Base-by-base conservation (phyloP, 2,888 invertebrate species). In the Chydorus sphaericus region DNA sequence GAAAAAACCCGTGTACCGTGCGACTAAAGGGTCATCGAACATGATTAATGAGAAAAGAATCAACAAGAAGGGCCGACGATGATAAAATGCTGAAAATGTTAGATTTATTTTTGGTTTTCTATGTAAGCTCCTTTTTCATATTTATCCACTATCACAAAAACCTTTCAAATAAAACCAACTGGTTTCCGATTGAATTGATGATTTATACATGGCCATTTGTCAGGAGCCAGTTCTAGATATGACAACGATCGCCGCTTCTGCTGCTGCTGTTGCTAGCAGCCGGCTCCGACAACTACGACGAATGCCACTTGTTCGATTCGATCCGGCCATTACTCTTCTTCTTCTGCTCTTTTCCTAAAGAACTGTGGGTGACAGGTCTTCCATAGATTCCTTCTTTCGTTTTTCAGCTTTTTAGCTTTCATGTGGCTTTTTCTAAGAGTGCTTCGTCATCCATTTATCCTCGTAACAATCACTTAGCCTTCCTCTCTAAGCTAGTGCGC, bases 271-370 rank as follows among this genome's bases (percentile, higher is more conserved):
- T 28, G 44, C 28, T 44, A 26, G 44, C 28, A 28, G 28, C 44
- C 44, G 23, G 28, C 28, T 44, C 44, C 44, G 44, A 44, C 44
- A n/a, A n/a, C n/a, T n/a, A n/a, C n/a, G n/a, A n/a, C n/a, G n/a
- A n/a, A n/a, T n/a, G n/a, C n/a, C 44, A 44, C 44, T 44, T 44
- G 44, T 44, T 44, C 44, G 44, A 44, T 44, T 44, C 44, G 44
- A 23, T 23, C 5, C 20, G 26, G 44, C 28, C 44, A 44, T 44
- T 44, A 44, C 26, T 44, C 44, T 44, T 44, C 44, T 44, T 44
- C n/a, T 23, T 14, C 23, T 16, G 4, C 14, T 11, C 14, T n/a
- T 44, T 44, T 44, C 39, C n/a, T n/a, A n/a, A n/a, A n/a, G n/a
- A n/a, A n/a, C n/a, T n/a, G n/a, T n/a, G n/a, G n/a, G n/a, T n/a